Evolutionary conservation across 1,140 invertebrate species (phyloP), one percentile per base, ranked within the genome.

Genomic region (Conus ventricosus): DNA sequence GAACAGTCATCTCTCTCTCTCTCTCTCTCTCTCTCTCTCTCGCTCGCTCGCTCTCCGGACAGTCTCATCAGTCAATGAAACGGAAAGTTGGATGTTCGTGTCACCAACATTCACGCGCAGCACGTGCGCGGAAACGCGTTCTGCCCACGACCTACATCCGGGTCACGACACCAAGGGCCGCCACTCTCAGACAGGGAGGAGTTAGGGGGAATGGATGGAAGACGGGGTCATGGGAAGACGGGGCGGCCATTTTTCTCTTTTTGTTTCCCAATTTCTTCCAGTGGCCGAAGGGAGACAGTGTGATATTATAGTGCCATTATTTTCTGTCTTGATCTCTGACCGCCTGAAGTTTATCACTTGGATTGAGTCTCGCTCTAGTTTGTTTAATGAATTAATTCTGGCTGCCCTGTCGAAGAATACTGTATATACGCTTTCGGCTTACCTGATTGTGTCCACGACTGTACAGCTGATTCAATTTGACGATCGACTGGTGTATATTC

Each of bases 61-160:
- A 51, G 15, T 53, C 80, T 81, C 80, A 81, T 81, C 80, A 81
- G 80, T 81, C 80, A 81, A 51, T 51, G 80, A 53, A 23, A 13
- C 39, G 80, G 80, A 81, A 81, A 81, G 80, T 81, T 81, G 27
- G 80, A 81, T 81, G 80, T 81, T 81, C 80, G 51, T 81, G 80
- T 81, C 80, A 54, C 80, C 13, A 39, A 81, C 80, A 81, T 81
- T 81, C 80, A 81, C 80, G 23, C 39, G 80, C 80, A 13, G 80
- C 80, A 81, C 80, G 80, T 81, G 80, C 80, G 15, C 10, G 80
- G 80, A 81, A 54, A 81, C 51, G 39, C 80, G 53, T 13, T 53
- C 51, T 4, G 80, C 80, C 13, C 80, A 51, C 23, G 80, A 81
- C 80, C 80, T 81, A 81, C 80, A 81, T 81, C 80, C 80, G 80